phyloP scores from a whole-genome alignment of 2,888 invertebrate species.

The Linnaemya tessellans region DNA sequence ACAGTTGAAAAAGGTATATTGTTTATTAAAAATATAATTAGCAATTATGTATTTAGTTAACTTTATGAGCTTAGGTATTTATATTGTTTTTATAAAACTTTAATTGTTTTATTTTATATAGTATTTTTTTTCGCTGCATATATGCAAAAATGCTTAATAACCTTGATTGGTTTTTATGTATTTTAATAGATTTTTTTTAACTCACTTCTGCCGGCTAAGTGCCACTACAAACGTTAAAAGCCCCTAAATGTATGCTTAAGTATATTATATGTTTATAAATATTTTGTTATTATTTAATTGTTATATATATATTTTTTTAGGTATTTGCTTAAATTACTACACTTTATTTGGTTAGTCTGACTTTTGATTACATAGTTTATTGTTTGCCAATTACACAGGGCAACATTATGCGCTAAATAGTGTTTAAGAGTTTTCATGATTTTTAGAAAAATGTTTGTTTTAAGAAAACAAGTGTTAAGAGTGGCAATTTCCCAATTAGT shows the following conservation, averaged over 20 bases:
- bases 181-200: background rate
- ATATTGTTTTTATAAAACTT: constrained; percentile 10
- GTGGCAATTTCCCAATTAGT: no score
- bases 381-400: constrained; percentile 37
- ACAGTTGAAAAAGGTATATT: background rate
- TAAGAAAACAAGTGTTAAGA: no score
- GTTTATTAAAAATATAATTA: background rate
- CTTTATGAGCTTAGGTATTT: constrained; percentile 42
- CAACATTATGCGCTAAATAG: background rate
- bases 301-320: constrained; percentile 2
- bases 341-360: constrained; percentile 7
- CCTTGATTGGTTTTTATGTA: constrained; percentile 57
- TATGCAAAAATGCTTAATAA: constrained; percentile 20
- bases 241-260: constrained; percentile 37
- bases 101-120: constrained; percentile 20
- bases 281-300: constrained; percentile 23
- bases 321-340: constrained; percentile 55
- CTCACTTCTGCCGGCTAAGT: background rate
- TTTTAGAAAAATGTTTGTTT: no score
- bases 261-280: constrained; percentile 5
- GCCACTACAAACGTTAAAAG: constrained; percentile 29
- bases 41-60: constrained; percentile 40
- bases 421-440: background rate
- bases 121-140: constrained; percentile 1
- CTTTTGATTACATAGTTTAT: constrained; percentile 13